Base-by-base conservation (phyloP, 2,797 vertebrate genomes). In the Scleropages formosus region DNA sequence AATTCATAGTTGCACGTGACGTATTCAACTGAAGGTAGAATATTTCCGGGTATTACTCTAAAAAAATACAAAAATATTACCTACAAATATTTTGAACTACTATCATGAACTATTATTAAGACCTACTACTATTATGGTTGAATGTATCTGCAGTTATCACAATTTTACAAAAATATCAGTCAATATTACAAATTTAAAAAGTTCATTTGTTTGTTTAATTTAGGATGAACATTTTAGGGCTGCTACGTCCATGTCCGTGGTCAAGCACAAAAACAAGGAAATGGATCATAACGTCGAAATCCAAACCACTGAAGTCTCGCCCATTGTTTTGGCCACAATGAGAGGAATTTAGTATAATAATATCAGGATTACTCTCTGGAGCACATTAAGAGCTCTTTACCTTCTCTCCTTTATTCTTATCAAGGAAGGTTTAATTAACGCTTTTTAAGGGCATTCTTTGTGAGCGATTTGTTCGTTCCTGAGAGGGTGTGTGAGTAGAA, bases 271-370 rank as follows among this genome's bases (percentile, higher is more conserved):
- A 86, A 84, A 88, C 86, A 87, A 86, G 87, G 89, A 89, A 85
- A 84, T 86, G 88, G 84, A 89, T 87, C 89, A 84, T 78, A 76
- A 82, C 83, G 82, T 84, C 86, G 78, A 86, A 89, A 89, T 88
- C 85, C 86, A 84, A 88, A 83, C 84, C 86, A 87, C 85, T 6
- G 84, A 77, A 89, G 85, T 87, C 87, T 85, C 84, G 84, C 86
- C 89, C 85, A 80, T 84, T 85, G 80, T 83, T 84, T 80, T 82
- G 70, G 70, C 84, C 85, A 82, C 89, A 88, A 86, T 80, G 78
- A 80, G 66, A 81, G 82, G 85, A 88, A 89, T 86, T 86, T n/a
- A 68, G 61, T 47, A 31, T 47, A 51, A 27, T 89, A 85, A 87
- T 88, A 89, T 87, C 85, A 83, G 31, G 31, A 2, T 6, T 2